Base-by-base conservation (phyloP, 2,888 invertebrate species). In the Anagyrus pseudococci region DNA sequence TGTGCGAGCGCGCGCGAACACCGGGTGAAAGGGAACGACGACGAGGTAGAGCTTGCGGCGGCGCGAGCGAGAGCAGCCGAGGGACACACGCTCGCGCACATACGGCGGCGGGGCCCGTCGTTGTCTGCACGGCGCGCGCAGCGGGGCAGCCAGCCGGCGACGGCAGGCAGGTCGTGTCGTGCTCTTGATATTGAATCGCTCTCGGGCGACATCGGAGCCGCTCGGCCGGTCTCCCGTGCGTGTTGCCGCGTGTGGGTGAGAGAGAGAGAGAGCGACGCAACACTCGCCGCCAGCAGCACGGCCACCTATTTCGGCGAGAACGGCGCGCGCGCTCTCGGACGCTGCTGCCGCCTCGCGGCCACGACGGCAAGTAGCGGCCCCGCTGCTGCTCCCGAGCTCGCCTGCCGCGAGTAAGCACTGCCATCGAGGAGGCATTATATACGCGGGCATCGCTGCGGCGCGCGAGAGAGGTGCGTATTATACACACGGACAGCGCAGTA, bases 101-200 rank as follows among this genome's bases (percentile, higher is more conserved):
- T n/a, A n/a, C n/a, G n/a, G n/a, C n/a, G n/a, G n/a, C n/a, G n/a
- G n/a, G n/a, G n/a, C n/a, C n/a, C n/a, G n/a, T n/a, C n/a, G n/a
- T n/a, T n/a, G n/a, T n/a, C n/a, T n/a, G n/a, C n/a, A n/a, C n/a
- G n/a, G n/a, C n/a, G n/a, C n/a, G n/a, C n/a, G n/a, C n/a, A n/a
- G n/a, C n/a, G n/a, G n/a, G n/a, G n/a, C n/a, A n/a, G n/a, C n/a
- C n/a, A n/a, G n/a, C n/a, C n/a, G n/a, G n/a, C 22, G 48, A 17
- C 4, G n/a, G 17, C 41, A 22, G 13, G 19, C 58, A 44, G 61
- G 59, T 67, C 58, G 60, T 65, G 59, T 67, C 58, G 60, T 65
- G 65, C 67, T 60, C 65, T 67, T 67, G 67, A 65, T 67, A 67
- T 65, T 67, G 62, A 65, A 65, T 65, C 49, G 50, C n/a, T n/a